Evolutionary conservation across 1,140 invertebrate genomes (phyloP).

Genomic region (Lucilia cuprina): DNA sequence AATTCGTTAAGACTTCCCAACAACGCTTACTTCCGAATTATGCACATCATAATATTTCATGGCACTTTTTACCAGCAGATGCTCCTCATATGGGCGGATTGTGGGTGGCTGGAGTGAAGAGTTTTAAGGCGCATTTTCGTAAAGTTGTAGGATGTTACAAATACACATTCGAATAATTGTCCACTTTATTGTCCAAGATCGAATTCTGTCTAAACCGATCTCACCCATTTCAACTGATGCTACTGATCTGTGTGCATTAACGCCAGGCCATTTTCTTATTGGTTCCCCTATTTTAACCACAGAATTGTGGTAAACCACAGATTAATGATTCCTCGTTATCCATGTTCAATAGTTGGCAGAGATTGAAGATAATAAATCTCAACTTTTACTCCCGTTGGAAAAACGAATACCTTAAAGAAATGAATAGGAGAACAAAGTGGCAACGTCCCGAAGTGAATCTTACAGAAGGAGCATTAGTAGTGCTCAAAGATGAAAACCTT

Average conservation of each 20-base stretch:
- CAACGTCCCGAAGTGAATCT: neutral
- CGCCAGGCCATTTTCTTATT: no score
- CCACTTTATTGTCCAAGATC: constrained; percentile 37
- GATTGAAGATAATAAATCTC: neutral
- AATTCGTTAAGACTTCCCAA: neutral
- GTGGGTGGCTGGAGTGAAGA: no score
- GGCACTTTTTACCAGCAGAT: neutral
- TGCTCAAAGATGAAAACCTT: no score
- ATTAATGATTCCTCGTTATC: neutral
- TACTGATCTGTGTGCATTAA: no score
- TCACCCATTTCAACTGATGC: neutral
- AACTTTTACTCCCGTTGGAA: neutral
- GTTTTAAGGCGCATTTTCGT: neutral
- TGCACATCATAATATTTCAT: neutral
- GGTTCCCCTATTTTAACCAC: no score
- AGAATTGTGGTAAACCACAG: no score
- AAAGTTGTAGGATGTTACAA: neutral
- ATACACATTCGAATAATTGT: constrained; percentile 34
- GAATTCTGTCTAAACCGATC: constrained; percentile 42
- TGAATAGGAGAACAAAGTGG: neutral
- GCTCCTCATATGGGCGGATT: no score
- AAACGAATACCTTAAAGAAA: neutral
- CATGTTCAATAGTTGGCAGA: neutral
- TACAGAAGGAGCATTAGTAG: neutral
- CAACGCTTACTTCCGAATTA: no score